Evolutionary conservation across 2,888 invertebrate species (phyloP).

Genomic region (Acrobasis consociella): DNA sequence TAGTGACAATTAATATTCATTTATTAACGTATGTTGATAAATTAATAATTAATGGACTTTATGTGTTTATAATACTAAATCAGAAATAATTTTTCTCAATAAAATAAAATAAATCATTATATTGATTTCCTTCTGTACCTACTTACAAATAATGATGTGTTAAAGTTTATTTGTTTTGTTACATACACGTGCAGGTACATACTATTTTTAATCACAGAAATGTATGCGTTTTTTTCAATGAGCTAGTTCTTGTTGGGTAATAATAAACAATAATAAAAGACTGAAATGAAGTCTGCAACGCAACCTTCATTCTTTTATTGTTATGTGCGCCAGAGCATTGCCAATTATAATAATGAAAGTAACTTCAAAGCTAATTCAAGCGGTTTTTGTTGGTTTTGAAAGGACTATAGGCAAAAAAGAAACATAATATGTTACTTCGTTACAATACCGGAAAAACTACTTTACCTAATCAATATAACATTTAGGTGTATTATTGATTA

Average conservation of each 20-base stretch:
- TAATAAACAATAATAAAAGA: not conserved
- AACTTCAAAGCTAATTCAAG: not conserved
- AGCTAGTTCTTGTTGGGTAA: not conserved
- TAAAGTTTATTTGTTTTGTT: too few species aligned
- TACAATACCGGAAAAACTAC: not conserved
- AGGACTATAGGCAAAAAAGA: not conserved
- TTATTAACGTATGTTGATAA: not conserved
- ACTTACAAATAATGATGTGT: too few species aligned
- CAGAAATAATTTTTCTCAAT: too few species aligned
- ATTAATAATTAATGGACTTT: too few species aligned
- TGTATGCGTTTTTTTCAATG: not conserved
- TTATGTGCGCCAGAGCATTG: not conserved
- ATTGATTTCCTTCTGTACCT: too few species aligned
- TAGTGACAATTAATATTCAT: not conserved
- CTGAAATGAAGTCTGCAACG: not conserved
- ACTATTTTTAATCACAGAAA: not conserved
- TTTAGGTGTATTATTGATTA: not conserved
- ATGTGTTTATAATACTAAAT: too few species aligned
- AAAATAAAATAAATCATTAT: too few species aligned
- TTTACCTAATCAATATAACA: not conserved
- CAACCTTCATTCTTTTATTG: constrained; percentile 1
- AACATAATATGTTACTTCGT: not conserved
- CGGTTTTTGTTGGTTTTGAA: not conserved
- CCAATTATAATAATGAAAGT: constrained; percentile 1
- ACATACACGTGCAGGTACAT: too few species aligned